Conservation (phyloP, 1,140 invertebrate genomes). For the Megalonaias nervosa region DNA sequence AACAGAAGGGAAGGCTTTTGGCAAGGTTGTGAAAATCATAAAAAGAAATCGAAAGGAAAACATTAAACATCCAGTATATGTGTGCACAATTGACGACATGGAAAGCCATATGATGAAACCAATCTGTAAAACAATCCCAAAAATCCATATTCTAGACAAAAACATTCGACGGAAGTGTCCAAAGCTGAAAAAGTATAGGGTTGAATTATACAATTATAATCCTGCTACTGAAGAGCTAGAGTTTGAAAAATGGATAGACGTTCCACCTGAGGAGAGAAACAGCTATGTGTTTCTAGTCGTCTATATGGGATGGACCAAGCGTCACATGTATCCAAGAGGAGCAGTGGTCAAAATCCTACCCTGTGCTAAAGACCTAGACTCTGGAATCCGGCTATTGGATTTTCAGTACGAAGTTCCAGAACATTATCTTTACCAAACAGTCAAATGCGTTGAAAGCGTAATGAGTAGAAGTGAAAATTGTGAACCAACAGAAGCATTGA, state of each 20-base stretch:
- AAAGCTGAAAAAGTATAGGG: conserved; percentile 27
- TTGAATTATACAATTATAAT: conserved; percentile 42
- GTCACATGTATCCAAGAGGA: conserved; percentile 29
- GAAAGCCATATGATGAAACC: conserved; percentile 51
- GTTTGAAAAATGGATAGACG: conserved; percentile 3
- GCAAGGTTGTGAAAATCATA: conserved; percentile 52
- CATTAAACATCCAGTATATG: conserved; percentile 38
- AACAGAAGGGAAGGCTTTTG: conserved; percentile 25
- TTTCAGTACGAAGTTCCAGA: conserved; percentile 29
- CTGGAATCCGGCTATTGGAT: conserved; percentile 14
- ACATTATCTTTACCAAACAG: conserved; percentile 14
- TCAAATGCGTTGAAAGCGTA: conserved; percentile 8
- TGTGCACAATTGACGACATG: conserved; percentile 46
- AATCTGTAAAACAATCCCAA: conserved; percentile 52
- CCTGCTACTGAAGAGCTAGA: conserved; percentile 6
- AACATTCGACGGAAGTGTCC: conserved; percentile 23
- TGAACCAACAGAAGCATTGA: neutral
- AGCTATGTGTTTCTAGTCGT: conserved; percentile 24
- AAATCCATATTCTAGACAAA: conserved; percentile 47
- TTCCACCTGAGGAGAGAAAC: conserved; percentile 11
- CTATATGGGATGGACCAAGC: conserved; percentile 20
- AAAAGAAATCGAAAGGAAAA: conserved; percentile 38
- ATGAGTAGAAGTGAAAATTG: neutral
- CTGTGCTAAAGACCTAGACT: conserved; percentile 9
- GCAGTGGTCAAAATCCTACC: conserved; percentile 19